Evolutionary conservation across 2,113 vertebrate species (phyloP).

Genomic region (Ovis canadensis): DNA sequence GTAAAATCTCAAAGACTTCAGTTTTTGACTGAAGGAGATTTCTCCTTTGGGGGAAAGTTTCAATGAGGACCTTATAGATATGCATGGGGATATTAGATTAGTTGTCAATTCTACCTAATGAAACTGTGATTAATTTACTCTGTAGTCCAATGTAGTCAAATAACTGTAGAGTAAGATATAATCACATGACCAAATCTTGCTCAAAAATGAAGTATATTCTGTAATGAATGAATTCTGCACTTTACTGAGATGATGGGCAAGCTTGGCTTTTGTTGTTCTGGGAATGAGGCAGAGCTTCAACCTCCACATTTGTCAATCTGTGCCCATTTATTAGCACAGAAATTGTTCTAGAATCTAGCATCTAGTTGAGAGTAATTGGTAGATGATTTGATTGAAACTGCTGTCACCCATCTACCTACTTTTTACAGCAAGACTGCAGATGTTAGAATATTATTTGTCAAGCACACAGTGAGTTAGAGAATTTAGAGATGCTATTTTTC

Average conservation of each 20-base stretch:
- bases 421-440: constrained; percentile 32
- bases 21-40: neutral
- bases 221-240: neutral
- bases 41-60: neutral
- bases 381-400: neutral
- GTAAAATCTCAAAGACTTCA: neutral
- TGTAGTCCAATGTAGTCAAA: neutral
- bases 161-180: neutral
- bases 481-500: constrained; percentile 45
- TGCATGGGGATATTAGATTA: neutral
- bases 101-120: neutral
- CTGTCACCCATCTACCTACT: neutral
- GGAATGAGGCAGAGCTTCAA: neutral
- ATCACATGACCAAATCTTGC: neutral
- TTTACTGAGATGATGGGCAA: neutral
- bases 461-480: constrained; percentile 35
- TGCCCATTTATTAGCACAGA: neutral
- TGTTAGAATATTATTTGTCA: constrained; percentile 47
- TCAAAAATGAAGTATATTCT: neutral
- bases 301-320: neutral
- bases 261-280: neutral
- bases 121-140: neutral
- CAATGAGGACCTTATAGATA: neutral
- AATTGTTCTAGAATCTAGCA: constrained; percentile 2
- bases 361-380: neutral